Base-by-base conservation (phyloP, 1,140 invertebrate genomes). In the Aleiodes sp. region DNA sequence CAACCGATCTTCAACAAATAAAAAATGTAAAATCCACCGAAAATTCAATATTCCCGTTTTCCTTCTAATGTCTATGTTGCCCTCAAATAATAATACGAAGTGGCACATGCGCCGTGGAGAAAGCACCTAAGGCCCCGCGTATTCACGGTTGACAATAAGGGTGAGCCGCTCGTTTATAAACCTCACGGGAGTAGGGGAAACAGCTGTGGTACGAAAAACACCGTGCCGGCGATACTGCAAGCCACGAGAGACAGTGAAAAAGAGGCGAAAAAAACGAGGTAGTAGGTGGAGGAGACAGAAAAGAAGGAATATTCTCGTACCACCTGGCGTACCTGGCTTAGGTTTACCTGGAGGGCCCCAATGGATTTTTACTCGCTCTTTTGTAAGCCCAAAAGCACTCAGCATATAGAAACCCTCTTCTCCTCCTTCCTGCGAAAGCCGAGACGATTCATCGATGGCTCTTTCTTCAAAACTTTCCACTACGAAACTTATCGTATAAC, bases 311-410 rank as follows among this genome's bases (percentile, higher is more conserved):
- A 59, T 31, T n/a, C 59, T 37, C 33, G 66, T 80, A 80, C 78
- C 84, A 86, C 84, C 83, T 85, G 84, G 83, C 80, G 76, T 83
- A 83, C 80, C 79, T 83, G 79, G 78, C 70, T 76, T 79, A 82
- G 71, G 74, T 76, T 79, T 80, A 80, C 77, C 78, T 80, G 82
- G 83, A 28, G 52, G 26, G 2, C 28, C 56, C 28, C 26, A 80
- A 83, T 76, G 78, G 75, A 72, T 75, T 60, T 57, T 33, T 57
- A 37, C 60, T 52, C 56, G 60, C 21, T 43, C 37, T 68, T 52
- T 68, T 68, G 57, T 68, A 24, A 52, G 2, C 10, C 46, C 21
- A 60, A 43, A 39, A 26, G 29, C 63, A 46, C 24, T 24, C 31
- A n/a, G 21, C 33, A 59, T 56, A 56, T 52, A 24, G 16, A 35